phyloP scores from a whole-genome alignment of 2,113 vertebrate genomes.

The Thomomys bottae region DNA sequence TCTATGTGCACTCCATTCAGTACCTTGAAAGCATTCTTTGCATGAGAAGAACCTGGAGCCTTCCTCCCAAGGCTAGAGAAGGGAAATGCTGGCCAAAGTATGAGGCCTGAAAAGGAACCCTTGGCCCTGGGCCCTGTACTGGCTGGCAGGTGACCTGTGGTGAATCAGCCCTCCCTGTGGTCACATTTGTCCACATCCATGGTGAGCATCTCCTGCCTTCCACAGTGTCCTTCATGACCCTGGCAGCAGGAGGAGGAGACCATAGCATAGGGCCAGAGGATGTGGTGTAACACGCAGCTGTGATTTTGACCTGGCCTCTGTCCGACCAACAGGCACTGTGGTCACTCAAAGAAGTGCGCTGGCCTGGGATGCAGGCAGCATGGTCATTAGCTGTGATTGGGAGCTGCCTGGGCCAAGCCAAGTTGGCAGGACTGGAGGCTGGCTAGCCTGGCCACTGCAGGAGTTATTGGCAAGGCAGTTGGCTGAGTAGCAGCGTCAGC shows the following conservation, averaged over 20 bases:
- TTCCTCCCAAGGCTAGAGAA: neutral
- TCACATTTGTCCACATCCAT: too few relatives aligned
- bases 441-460: constrained; percentile 19
- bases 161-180: neutral
- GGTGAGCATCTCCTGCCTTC: neutral
- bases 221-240: constrained; percentile 64
- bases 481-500: constrained; percentile 1
- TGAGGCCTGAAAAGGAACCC: neutral
- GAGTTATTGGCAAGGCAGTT: constrained; percentile 70
- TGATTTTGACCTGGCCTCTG: constrained; percentile 66
- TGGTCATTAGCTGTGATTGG: constrained; percentile 72
- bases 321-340: constrained; percentile 61
- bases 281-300: constrained; percentile 59
- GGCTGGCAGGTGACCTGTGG: neutral
- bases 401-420: constrained; percentile 48
- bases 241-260: constrained; percentile 51
- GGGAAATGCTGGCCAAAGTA: neutral
- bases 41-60: neutral
- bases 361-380: constrained; percentile 37
- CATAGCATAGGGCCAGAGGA: constrained; percentile 55
- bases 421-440: constrained; percentile 58
- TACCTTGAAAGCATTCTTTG: constrained; percentile 27
- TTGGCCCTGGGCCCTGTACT: neutral
- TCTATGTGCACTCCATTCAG: neutral
- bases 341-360: constrained; percentile 47